A percentile compares a stretch with the other conserved stretches of the same genome.
These are phyloP conservation scores for Discoglossus pictus DNA, from an alignment of 2,797 vertebrate genomes.

Conservation along the genomic window DNA sequence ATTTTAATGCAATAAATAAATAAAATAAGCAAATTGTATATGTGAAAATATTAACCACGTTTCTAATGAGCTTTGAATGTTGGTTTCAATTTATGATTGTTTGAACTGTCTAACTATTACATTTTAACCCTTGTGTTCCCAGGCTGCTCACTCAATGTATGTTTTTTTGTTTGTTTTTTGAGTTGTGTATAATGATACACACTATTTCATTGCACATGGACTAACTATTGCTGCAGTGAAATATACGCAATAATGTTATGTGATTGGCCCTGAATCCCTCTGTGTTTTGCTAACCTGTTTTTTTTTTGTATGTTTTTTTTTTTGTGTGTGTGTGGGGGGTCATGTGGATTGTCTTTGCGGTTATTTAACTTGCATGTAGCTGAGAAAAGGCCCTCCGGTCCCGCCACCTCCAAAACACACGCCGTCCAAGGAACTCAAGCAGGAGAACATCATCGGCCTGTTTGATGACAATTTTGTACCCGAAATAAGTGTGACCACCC, in stretches of 20 bases:
- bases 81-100: too few relatives aligned
- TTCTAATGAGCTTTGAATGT: too few relatives aligned
- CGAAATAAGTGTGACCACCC: slow-evolving; percentile 94
- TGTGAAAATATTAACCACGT: too few relatives aligned
- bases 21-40: too few relatives aligned
- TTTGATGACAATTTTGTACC: slow-evolving; percentile 94
- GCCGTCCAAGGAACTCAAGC: slow-evolving; percentile 94
- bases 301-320: slow-evolving; percentile 64
- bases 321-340: slow-evolving; percentile 53
- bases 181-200: slow-evolving; percentile 28
- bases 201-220: slow-evolving; percentile 4
- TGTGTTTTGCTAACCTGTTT: slow-evolving; percentile 67
- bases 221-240: slow-evolving; percentile 13
- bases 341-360: slow-evolving; percentile 50
- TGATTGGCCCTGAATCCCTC: slow-evolving; percentile 41
- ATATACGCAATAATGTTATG: slow-evolving; percentile 4
- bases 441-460: slow-evolving; percentile 94
- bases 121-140: not conserved
- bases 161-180: too few relatives aligned
- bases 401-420: slow-evolving; percentile 97
- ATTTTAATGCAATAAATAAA: too few relatives aligned
- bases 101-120: not conserved
- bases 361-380: slow-evolving; percentile 72
- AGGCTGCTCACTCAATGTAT: not conserved
- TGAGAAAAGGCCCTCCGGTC: slow-evolving; percentile 88